Conservation (phyloP, 2,113 vertebrate species). For the Zootoca vivipara region DNA sequence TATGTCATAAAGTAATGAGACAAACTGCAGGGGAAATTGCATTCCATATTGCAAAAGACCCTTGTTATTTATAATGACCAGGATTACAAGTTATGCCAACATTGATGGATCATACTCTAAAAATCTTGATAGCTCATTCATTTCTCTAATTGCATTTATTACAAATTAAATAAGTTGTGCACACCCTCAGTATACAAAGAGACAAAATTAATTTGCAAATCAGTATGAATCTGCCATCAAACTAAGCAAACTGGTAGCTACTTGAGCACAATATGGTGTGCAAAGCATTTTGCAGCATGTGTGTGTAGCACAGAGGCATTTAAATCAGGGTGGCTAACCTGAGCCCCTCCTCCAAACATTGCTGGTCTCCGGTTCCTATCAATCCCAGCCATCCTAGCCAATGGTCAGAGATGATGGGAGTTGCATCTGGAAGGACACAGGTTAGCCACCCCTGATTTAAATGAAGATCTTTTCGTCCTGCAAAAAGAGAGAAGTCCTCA, state of each 20-base stretch:
- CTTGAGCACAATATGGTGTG: conserved; percentile 49
- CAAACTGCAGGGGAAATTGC: conserved; percentile 79
- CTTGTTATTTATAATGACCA: conserved; percentile 84
- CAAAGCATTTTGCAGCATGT: neutral
- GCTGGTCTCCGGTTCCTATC: too few relatives aligned
- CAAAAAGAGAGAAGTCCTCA: neutral
- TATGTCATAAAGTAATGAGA: conserved; percentile 83
- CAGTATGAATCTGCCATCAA: conserved; percentile 82
- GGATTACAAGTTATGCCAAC: conserved; percentile 77
- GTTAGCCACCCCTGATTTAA: neutral
- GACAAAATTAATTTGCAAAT: conserved; percentile 86
- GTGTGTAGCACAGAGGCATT: neutral
- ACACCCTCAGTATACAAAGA: conserved; percentile 81
- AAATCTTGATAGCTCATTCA: conserved; percentile 89
- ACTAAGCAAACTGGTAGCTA: conserved; percentile 69
- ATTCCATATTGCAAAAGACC: conserved; percentile 81
- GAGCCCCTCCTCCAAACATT: neutral
- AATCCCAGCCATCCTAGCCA: too few relatives aligned
- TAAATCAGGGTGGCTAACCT: neutral
- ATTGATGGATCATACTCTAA: conserved; percentile 88
- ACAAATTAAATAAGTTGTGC: conserved; percentile 83
- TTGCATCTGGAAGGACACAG: too few relatives aligned
- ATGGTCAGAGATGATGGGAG: too few relatives aligned
- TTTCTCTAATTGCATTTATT: conserved; percentile 90
- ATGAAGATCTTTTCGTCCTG: neutral